Evolutionary conservation across 2,888 invertebrate genomes (phyloP).

Genomic region (Caenorhabditis japonica): DNA sequence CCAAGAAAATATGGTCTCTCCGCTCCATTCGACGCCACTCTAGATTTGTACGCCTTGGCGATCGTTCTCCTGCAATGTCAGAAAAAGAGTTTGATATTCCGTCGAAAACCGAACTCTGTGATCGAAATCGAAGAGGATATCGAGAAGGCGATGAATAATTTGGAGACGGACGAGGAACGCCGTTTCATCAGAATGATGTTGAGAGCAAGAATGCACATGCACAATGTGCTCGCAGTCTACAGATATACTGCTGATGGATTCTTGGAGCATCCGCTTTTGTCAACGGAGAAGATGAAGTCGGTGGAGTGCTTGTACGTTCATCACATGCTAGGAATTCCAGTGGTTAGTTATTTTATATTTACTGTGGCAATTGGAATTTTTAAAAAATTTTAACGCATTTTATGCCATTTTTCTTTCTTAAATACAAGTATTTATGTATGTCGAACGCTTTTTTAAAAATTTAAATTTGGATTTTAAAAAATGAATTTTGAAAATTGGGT

Average conservation of each 20-base stretch:
- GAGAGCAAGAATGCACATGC: not conserved
- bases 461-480: no score
- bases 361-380: no score
- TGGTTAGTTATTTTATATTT: not conserved
- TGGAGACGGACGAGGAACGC: not conserved
- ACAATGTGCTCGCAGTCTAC: not conserved
- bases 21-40: not conserved
- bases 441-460: no score
- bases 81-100: not conserved
- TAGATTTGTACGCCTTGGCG: conserved; percentile 1
- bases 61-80: conserved; percentile 7
- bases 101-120: not conserved
- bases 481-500: no score
- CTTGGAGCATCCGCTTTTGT: not conserved
- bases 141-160: not conserved
- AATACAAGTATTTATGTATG: no score
- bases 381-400: no score
- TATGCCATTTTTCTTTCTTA: no score
- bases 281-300: not conserved
- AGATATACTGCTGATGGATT: not conserved
- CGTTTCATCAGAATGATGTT: conserved; percentile 5
- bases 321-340: not conserved
- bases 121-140: conserved; percentile 5
- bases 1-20: not conserved
- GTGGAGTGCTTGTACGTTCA: conserved; percentile 2